Base-by-base conservation (phyloP, 1,140 invertebrate species). In the Camponotus pennsylvanicus region DNA sequence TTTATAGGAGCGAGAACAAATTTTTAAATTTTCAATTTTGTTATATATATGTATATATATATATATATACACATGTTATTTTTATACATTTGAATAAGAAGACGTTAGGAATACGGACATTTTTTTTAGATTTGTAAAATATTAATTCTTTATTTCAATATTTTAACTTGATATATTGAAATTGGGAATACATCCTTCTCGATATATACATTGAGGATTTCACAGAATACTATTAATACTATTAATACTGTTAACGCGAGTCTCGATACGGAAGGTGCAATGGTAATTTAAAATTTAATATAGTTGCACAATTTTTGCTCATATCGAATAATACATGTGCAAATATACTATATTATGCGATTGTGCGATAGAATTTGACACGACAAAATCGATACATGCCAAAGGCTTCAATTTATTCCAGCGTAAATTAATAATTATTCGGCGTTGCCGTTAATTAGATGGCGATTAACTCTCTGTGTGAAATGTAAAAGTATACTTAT, bases 361-460 rank as follows among this genome's bases (percentile, higher is more conserved):
- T 27, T 34, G 37, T 27, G 69, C 37, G 18, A 34, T 37, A 4
- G 52, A 82, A 45, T 73, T 18, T 27, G 42, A 13, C 37, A 18
- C 32, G 15, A 15, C 21, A n/a, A 27, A 61, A 73, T 83, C 27
- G 55, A 83, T 59, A 45, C 27, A 27, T 7, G 27, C 45, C 27
- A 21, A 21, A 32, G 21, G 2, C 13, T 73, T 27, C 21, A 75
- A 63, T 83, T 75, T 61, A 45, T 75, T 63, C 34, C 7, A 13
- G 0, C 32, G 4, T 45, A 34, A 83, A 49, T 83, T n/a, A 13
- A 61, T 49, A 75, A 75, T 73, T 73, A 73, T 3, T 27, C 55
- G 37, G 49, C 15, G 13, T 49, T 34, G 67, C 8, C 15, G 18
- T 21, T 73, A 83, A 73, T 73, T 71, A 79, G 63, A 55, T 15